Evolutionary conservation across 2,888 invertebrate genomes (phyloP).

Genomic region (Troglohyphantes excavatus): DNA sequence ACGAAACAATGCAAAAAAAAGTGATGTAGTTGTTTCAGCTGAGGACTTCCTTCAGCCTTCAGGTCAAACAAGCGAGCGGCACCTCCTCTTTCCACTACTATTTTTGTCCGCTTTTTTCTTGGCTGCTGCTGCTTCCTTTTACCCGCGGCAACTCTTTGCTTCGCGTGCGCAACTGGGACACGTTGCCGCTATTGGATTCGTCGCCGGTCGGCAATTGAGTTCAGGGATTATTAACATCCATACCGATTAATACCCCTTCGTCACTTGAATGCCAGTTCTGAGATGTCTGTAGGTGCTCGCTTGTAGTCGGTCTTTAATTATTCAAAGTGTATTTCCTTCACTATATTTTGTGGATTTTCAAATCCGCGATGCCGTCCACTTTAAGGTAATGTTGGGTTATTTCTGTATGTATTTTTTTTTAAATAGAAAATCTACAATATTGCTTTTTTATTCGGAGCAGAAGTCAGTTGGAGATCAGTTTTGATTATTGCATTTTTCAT

Average conservation of each 20-base stretch:
- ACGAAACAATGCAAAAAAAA: neutral
- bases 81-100: conserved; percentile 23
- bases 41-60: conserved; percentile 51
- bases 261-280: neutral
- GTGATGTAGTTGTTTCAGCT: conserved; percentile 30
- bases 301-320: neutral
- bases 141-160: conserved; percentile 35
- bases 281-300: neutral
- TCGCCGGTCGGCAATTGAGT: conserved; percentile 56
- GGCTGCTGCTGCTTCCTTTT: conserved; percentile 36
- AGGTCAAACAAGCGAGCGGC: conserved; percentile 32
- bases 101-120: conserved; percentile 44
- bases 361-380: conserved; percentile 71
- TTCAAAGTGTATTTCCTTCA: conserved; percentile 73
- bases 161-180: conserved; percentile 58
- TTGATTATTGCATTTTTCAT: too few relatives aligned
- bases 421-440: too few relatives aligned
- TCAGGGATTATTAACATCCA: conserved; percentile 17
- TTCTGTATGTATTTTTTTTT: too few relatives aligned
- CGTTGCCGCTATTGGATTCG: conserved; percentile 65
- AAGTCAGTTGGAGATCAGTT: too few relatives aligned
- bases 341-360: conserved; percentile 61
- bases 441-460: too few relatives aligned
- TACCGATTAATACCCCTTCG: neutral
- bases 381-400: conserved; percentile 53